Conservation (phyloP, 23 tunicate genomes). For the Pegea sp. region DNA sequence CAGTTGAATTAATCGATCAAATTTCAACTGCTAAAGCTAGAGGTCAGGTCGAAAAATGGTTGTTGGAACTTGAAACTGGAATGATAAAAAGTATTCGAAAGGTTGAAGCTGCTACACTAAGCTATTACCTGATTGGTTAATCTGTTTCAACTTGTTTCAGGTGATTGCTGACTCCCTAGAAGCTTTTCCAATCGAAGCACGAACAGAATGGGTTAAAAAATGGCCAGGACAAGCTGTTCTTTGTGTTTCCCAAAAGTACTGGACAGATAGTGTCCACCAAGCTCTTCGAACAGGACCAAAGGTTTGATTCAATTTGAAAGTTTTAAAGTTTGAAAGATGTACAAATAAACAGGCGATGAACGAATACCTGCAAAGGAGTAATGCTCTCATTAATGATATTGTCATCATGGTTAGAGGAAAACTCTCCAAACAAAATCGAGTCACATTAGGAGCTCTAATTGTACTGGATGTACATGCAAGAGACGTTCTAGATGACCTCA, state of each 20-base stretch:
- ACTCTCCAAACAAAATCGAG: constrained; percentile 87
- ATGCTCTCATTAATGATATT: constrained; percentile 74
- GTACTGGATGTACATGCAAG: constrained; percentile 93
- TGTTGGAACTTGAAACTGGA: constrained; percentile 70
- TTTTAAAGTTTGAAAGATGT: background rate
- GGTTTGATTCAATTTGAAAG: constrained; percentile 10
- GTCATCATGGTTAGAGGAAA: constrained; percentile 88
- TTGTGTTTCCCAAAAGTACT: constrained; percentile 88
- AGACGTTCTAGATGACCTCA: constrained; percentile 64
- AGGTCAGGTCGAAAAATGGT: constrained; percentile 99
- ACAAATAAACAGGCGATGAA: constrained; percentile 59
- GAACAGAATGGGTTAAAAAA: constrained; percentile 88
- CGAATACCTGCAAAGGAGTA: constrained; percentile 62
- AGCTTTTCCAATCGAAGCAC: constrained; percentile 71
- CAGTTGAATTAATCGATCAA: constrained; percentile 55
- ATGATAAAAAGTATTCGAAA: constrained; percentile 82
- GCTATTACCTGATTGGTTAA: background rate
- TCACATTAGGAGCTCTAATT: constrained; percentile 85
- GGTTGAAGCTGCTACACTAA: constrained; percentile 6
- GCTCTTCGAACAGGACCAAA: constrained; percentile 71
- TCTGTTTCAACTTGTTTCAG: constrained; percentile 7
- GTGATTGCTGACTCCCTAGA: constrained; percentile 70
- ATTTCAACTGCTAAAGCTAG: constrained; percentile 95
- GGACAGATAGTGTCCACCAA: constrained; percentile 76
- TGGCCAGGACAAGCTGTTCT: constrained; percentile 99